Evolutionary conservation across 2,888 invertebrate species (phyloP).

Genomic region (Tiliacea citrago): DNA sequence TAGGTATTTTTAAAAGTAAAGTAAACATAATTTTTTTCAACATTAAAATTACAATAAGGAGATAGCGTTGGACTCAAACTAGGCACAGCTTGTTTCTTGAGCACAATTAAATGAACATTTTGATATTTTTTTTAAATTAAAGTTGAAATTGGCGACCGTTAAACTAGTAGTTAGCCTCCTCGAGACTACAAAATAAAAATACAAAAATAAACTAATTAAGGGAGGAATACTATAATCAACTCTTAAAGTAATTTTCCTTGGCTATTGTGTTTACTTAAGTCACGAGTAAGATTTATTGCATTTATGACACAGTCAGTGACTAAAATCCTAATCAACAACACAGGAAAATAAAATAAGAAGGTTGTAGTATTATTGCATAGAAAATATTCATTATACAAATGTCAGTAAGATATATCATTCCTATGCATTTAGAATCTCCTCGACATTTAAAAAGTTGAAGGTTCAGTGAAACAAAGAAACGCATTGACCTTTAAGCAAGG

Average conservation of each 20-base stretch:
- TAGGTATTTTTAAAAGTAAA: not conserved
- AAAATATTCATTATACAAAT: constrained; percentile 16
- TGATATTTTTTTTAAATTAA: not conserved
- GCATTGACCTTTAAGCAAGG: constrained; percentile 72
- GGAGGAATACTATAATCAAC: not conserved
- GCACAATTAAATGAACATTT: not conserved
- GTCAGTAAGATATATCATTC: constrained; percentile 15
- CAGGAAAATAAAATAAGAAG: not conserved
- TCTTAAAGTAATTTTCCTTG: not conserved
- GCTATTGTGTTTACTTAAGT: not conserved
- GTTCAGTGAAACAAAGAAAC: constrained; percentile 66
- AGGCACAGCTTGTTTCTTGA: not conserved
- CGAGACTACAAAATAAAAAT: not conserved
- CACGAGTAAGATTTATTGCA: not conserved
- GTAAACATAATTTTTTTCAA: not conserved
- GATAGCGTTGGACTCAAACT: not conserved
- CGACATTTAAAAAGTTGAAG: constrained; percentile 64
- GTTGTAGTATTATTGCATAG: not conserved
- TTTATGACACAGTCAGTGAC: not conserved
- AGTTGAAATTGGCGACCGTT: not conserved
- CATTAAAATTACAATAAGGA: not conserved
- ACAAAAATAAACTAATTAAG: not conserved
- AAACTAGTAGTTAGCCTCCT: not conserved
- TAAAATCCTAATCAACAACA: too few species aligned
- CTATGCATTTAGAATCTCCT: constrained; percentile 30